Evolutionary conservation across 2,888 invertebrate species (phyloP).

Genomic region (Bellardia bayeri): DNA sequence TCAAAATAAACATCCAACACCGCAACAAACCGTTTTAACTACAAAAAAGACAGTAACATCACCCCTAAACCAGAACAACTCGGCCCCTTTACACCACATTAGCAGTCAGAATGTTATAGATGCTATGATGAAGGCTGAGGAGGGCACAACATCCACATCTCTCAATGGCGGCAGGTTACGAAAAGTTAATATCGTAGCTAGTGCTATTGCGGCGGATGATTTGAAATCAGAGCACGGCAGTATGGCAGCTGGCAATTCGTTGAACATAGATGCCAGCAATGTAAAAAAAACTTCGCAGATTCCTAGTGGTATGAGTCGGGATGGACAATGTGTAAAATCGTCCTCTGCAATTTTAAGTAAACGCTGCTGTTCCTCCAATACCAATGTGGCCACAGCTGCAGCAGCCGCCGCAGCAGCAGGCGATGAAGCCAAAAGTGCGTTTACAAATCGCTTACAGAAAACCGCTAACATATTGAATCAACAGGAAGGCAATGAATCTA

Average conservation of each 20-base stretch:
- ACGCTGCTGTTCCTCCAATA: conserved; percentile 42
- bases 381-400: conserved; percentile 21
- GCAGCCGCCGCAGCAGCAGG: neutral
- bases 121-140: conserved; percentile 57
- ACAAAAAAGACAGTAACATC: conserved; percentile 44
- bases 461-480: conserved; percentile 78
- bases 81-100: conserved; percentile 78
- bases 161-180: conserved; percentile 50
- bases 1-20: conserved; percentile 68
- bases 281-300: conserved; percentile 69
- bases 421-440: conserved; percentile 86
- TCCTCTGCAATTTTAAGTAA: conserved; percentile 44
- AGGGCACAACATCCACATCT: conserved; percentile 44
- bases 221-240: conserved; percentile 56
- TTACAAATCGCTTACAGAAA: conserved; percentile 89
- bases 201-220: conserved; percentile 41
- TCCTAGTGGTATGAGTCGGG: conserved; percentile 34
- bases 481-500: conserved; percentile 76
- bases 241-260: conserved; percentile 60
- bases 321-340: conserved; percentile 33
- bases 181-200: conserved; percentile 51
- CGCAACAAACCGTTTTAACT: conserved; percentile 43
- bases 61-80: conserved; percentile 78
- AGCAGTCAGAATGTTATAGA: conserved; percentile 70
- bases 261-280: conserved; percentile 61